These are phyloP conservation scores for Cosmopolites sordidus DNA, from an alignment of 2,888 invertebrate genomes.

Conservation along the genomic window DNA sequence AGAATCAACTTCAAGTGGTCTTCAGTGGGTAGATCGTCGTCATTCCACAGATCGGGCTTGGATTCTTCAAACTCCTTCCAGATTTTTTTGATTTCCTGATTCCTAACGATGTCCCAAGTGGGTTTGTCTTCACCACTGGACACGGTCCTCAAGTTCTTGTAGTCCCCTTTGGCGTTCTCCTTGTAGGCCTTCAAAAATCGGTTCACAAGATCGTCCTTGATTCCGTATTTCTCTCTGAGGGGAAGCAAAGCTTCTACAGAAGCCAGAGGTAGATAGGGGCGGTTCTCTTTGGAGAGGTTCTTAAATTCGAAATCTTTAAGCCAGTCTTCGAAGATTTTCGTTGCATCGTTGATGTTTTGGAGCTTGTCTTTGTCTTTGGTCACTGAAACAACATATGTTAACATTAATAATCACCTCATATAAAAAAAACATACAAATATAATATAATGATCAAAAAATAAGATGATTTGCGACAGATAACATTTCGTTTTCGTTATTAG, in stretches of 20 bases:
- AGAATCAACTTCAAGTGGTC: slow-evolving; percentile 66
- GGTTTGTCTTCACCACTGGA: slow-evolving; percentile 53
- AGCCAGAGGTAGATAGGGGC: slow-evolving; percentile 62
- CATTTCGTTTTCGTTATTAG: too few relatives aligned
- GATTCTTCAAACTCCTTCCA: slow-evolving; percentile 57
- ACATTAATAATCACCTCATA: too few relatives aligned
- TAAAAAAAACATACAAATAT: too few relatives aligned
- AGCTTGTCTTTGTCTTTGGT: slow-evolving; percentile 74
- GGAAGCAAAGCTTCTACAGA: slow-evolving; percentile 55
- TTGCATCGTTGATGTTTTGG: slow-evolving; percentile 68
- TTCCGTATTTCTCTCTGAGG: slow-evolving; percentile 52
- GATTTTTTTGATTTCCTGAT: slow-evolving; percentile 57
- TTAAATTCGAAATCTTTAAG: slow-evolving; percentile 67
- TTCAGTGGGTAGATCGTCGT: slow-evolving; percentile 61
- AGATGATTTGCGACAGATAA: too few relatives aligned
- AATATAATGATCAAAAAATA: too few relatives aligned
- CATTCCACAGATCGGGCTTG: slow-evolving; percentile 57
- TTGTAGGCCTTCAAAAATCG: slow-evolving; percentile 63
- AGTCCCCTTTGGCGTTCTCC: slow-evolving; percentile 60
- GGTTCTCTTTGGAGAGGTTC: slow-evolving; percentile 64
- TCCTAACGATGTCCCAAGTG: slow-evolving; percentile 75
- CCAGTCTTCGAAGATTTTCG: slow-evolving; percentile 67
- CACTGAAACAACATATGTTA: slow-evolving; percentile 54
- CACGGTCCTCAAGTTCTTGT: slow-evolving; percentile 68
- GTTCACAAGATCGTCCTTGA: slow-evolving; percentile 50